Evolutionary conservation across 2,888 invertebrate species (phyloP).

Genomic region (Noctua pronuba): DNA sequence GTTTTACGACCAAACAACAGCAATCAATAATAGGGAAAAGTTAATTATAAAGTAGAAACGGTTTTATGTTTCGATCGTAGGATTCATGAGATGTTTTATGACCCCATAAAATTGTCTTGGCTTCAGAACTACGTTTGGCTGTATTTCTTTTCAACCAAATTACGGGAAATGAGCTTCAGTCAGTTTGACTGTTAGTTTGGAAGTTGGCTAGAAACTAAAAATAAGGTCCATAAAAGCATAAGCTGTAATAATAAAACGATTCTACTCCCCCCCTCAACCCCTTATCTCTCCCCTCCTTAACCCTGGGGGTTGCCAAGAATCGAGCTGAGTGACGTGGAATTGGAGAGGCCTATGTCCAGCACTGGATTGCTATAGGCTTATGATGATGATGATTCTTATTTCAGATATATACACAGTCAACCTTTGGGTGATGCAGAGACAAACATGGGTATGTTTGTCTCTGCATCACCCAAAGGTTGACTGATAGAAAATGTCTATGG

Average conservation of each 20-base stretch:
- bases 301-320: background rate
- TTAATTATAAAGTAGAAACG: slow-evolving; percentile 16
- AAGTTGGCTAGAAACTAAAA: background rate
- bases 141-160: background rate
- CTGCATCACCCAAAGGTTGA: too few relatives aligned
- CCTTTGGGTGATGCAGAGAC: too few relatives aligned
- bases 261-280: too few relatives aligned
- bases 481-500: too few relatives aligned
- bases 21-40: background rate
- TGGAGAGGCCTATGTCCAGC: background rate
- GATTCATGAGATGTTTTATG: slow-evolving; percentile 30
- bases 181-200: too few relatives aligned
- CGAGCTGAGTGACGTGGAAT: background rate
- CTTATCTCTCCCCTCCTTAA: too few relatives aligned
- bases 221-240: background rate
- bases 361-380: background rate
- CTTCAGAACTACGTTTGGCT: background rate
- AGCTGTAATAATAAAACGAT: background rate
- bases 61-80: slow-evolving; percentile 18
- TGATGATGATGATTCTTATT: too few relatives aligned
- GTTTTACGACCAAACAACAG: background rate
- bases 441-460: too few relatives aligned
- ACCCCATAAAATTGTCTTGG: slow-evolving; percentile 26
- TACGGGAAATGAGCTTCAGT: background rate
- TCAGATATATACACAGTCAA: too few relatives aligned